phyloP scores from a whole-genome alignment of 2,113 vertebrate genomes.

The Macrotis lagotis region DNA sequence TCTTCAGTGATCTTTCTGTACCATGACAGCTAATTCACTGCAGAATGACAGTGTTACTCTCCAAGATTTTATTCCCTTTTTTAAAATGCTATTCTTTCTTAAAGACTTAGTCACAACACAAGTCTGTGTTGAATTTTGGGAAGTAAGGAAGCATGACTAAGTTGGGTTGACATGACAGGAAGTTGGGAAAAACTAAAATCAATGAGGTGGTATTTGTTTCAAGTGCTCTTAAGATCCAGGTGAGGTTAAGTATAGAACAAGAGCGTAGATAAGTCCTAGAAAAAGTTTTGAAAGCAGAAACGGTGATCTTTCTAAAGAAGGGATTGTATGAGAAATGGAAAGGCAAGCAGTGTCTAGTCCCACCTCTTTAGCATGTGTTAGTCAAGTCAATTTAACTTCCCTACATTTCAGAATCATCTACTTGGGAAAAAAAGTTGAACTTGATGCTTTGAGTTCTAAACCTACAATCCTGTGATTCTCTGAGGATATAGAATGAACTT shows the following conservation, averaged over 20 bases:
- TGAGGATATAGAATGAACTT: neutral
- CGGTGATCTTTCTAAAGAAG: neutral
- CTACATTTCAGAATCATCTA: neutral
- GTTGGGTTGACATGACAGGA: neutral
- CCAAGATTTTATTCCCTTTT: neutral
- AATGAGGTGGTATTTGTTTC: neutral
- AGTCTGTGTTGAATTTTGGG: neutral
- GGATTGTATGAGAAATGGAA: neutral
- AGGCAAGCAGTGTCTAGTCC: neutral
- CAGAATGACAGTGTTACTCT: neutral
- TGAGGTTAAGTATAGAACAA: neutral
- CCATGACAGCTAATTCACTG: neutral
- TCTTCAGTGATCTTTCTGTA: neutral
- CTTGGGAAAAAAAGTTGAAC: neutral
- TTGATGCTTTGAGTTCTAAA: neutral
- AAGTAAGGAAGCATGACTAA: neutral
- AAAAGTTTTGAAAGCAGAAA: neutral
- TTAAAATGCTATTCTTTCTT: neutral
- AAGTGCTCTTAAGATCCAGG: neutral
- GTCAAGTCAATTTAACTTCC: neutral
- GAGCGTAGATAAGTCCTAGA: neutral
- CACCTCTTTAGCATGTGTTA: neutral
- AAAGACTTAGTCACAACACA: neutral
- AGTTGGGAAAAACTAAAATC: neutral
- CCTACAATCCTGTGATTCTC: neutral